Percentiles rank a stretch among this genome's conserved stretches.
phyloP scores from a whole-genome alignment of 2,888 invertebrate species.

The Drosophila monieri region DNA sequence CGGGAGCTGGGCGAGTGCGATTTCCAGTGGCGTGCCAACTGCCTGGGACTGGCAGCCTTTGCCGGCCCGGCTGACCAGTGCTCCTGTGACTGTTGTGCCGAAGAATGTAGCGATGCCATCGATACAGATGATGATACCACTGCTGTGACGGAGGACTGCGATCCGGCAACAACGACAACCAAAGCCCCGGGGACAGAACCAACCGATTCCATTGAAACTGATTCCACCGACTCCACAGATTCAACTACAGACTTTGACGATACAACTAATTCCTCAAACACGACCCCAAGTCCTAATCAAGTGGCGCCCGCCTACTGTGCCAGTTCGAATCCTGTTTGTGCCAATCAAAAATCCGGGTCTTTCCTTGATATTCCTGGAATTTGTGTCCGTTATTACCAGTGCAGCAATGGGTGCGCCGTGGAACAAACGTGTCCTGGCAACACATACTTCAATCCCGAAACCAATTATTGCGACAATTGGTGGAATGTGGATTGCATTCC shows the following conservation, averaged over 20 bases:
- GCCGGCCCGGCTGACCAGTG: slow-evolving; percentile 41
- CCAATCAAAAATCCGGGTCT: slow-evolving; percentile 13
- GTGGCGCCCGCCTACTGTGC: slow-evolving; percentile 44
- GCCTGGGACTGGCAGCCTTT: slow-evolving; percentile 44
- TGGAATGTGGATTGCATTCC: slow-evolving; percentile 61
- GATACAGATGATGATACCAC: slow-evolving; percentile 21
- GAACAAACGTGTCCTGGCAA: slow-evolving; percentile 63
- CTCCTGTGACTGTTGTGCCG: slow-evolving; percentile 57
- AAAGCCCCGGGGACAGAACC: slow-evolving; percentile 4
- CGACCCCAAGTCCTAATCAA: slow-evolving; percentile 17
- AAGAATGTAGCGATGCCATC: slow-evolving; percentile 40
- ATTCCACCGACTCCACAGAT: slow-evolving; percentile 5
- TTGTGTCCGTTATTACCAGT: slow-evolving; percentile 67
- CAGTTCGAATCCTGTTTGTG: slow-evolving; percentile 44
- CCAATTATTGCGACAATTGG: slow-evolving; percentile 61
- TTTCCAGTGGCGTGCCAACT: slow-evolving; percentile 63
- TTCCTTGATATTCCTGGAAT: slow-evolving; percentile 41
- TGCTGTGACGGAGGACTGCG: slow-evolving; percentile 8
- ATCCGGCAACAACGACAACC: slow-evolving; percentile 8
- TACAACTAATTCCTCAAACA: slow-evolving; percentile 10
- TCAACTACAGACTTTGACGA: background rate
- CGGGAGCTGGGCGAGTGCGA: slow-evolving; percentile 65
- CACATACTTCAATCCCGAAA: slow-evolving; percentile 59
- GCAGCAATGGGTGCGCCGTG: slow-evolving; percentile 48
- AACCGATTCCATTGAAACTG: slow-evolving; percentile 19